Evolutionary conservation across 2,888 invertebrate genomes (phyloP), one percentile per base, ranked within the genome.

Genomic region (Watsonalla cultraria): DNA sequence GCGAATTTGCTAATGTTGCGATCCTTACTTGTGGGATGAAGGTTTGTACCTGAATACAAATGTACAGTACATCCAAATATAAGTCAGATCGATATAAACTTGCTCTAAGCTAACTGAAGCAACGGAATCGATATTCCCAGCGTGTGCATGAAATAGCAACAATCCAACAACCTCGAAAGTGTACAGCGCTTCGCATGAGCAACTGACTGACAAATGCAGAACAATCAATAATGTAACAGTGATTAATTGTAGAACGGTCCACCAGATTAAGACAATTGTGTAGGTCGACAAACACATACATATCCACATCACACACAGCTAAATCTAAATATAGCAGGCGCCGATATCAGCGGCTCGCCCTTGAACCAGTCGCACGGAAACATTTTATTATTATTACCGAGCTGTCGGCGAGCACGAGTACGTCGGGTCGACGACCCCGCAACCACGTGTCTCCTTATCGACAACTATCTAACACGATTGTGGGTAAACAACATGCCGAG

Each of bases 361-460:
- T 90, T 90, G 90, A 90, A 90, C 90, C 90, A 90, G 86, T 90
- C 90, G 89, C 89, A 89, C 90, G 90, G 90, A 90, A 90, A 90
- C 90, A 89, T 90, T 90, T 90, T 90, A 90, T 90, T 90, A 90
- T 90, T 90, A 90, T 90, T 90, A 90, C 88, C 84, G 81, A 87
- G 89, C 89, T 89, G 88, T 89, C 90, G 90, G 90, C 87, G 89
- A 85, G 86, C 88, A 84, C 86, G 88, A 89, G 90, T 88, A 85
- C 82, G 83, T 84, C 84, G 87, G 90, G 90, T 90, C 90, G 86
- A 69, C 90, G 90, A 90, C 87, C 90, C 74, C 88, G 77, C 75
- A 78, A 85, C 90, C 90, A 90, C 90, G 90, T 90, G 90, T 88
- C 89, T 89, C 86, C 90, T 90, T 90, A 90, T 90, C 90, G 90